These are phyloP conservation scores for Agrotis clavis DNA, from an alignment of 2,888 invertebrate species.

Conservation along the genomic window DNA sequence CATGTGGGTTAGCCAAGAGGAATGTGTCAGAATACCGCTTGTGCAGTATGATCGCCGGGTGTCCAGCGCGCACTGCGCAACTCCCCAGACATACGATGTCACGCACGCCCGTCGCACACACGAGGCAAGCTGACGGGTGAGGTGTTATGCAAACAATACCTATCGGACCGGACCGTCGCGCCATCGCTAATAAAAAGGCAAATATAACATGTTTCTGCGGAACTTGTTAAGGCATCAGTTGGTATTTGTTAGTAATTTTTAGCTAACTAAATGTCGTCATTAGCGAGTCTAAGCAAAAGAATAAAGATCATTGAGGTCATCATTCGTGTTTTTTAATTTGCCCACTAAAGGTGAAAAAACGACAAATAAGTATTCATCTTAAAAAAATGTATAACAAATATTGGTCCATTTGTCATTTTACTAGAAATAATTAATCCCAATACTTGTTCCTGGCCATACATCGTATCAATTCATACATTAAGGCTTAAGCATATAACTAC, in stretches of 20 bases:
- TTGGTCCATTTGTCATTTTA: not conserved
- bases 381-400: too few species aligned
- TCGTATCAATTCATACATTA: slow-evolving; percentile 12
- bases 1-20: slow-evolving; percentile 70
- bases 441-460: slow-evolving; percentile 8
- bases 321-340: not conserved
- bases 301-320: not conserved
- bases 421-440: not conserved
- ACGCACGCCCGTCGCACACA: slow-evolving; percentile 71
- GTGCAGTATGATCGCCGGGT: slow-evolving; percentile 83
- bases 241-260: slow-evolving; percentile 27
- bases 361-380: too few species aligned
- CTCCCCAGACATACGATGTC: slow-evolving; percentile 89
- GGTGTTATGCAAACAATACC: slow-evolving; percentile 69
- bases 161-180: slow-evolving; percentile 60
- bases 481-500: not conserved
- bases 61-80: slow-evolving; percentile 90
- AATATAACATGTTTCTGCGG: slow-evolving; percentile 38
- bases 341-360: not conserved
- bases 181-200: slow-evolving; percentile 55
- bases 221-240: slow-evolving; percentile 18
- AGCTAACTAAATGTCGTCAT: slow-evolving; percentile 15
- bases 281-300: slow-evolving; percentile 9
- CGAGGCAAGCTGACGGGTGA: slow-evolving; percentile 62
- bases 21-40: slow-evolving; percentile 76